Percentiles rank a stretch among this genome's conserved stretches.
Evolutionary conservation across 1,140 invertebrate species (phyloP).

Genomic region (Conus ventricosus): DNA sequence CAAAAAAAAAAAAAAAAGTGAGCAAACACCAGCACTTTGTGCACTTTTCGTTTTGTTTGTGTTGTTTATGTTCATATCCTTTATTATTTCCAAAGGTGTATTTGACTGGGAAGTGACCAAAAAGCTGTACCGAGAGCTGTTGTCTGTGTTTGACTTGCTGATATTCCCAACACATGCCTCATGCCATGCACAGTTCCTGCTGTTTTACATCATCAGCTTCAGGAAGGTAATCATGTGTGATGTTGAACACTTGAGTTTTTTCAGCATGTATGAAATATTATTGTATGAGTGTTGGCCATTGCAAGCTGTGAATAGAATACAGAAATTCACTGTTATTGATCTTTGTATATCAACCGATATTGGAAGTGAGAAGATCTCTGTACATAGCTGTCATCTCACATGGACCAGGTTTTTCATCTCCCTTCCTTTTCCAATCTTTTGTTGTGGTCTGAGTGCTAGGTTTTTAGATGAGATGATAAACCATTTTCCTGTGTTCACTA

Average conservation of each 20-base stretch:
- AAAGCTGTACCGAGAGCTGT: slow-evolving; percentile 74
- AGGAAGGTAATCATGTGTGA: slow-evolving; percentile 74
- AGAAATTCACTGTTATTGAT: too few relatives aligned
- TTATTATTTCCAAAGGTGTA: slow-evolving; percentile 47
- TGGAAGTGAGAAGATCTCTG: too few relatives aligned
- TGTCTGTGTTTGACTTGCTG: slow-evolving; percentile 83
- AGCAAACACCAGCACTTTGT: too few relatives aligned
- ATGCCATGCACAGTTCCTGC: slow-evolving; percentile 86
- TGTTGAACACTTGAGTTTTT: too few relatives aligned
- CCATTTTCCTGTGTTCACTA: too few relatives aligned
- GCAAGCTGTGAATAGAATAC: neutral
- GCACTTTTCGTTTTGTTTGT: neutral
- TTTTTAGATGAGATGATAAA: too few relatives aligned
- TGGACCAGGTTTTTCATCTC: too few relatives aligned
- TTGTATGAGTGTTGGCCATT: neutral
- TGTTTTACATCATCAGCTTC: slow-evolving; percentile 86
- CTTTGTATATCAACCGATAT: too few relatives aligned
- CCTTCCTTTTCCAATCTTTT: too few relatives aligned
- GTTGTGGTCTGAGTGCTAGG: too few relatives aligned
- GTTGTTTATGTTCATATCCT: neutral
- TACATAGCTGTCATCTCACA: too few relatives aligned
- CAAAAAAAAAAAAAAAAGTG: too few relatives aligned
- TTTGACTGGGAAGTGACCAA: slow-evolving; percentile 74
- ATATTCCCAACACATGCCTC: slow-evolving; percentile 84
- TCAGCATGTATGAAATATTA: neutral